These are phyloP conservation scores for Phaethon lepturus DNA, from an alignment of 2,113 vertebrate genomes.

Conservation along the genomic window DNA sequence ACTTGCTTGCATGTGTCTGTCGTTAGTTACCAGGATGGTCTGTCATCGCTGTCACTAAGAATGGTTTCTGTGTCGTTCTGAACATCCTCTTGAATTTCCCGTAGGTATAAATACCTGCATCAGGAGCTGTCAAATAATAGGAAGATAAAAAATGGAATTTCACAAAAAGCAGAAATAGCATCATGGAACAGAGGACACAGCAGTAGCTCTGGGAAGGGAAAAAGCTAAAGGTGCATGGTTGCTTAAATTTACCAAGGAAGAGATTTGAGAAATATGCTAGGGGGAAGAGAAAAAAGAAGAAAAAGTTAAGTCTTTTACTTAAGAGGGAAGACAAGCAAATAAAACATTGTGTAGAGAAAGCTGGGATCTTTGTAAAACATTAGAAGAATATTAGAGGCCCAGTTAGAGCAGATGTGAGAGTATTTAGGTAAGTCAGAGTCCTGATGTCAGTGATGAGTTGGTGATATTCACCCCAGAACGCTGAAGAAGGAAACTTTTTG, in stretches of 20 bases:
- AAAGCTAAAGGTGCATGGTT: neutral
- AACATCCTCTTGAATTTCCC: neutral
- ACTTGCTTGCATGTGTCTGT: neutral
- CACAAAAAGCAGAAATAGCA: neutral
- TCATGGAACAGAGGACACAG: neutral
- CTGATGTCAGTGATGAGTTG: neutral
- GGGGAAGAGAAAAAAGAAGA: neutral
- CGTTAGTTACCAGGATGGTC: neutral
- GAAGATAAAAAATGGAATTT: neutral
- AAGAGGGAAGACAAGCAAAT: neutral
- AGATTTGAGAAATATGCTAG: neutral
- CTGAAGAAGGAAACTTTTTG: neutral
- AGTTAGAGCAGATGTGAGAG: neutral
- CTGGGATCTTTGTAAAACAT: neutral
- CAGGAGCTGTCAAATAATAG: neutral
- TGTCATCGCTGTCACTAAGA: neutral
- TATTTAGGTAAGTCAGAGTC: neutral
- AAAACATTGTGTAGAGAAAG: neutral
- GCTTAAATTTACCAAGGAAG: neutral
- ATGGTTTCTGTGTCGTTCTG: neutral
- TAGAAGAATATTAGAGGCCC: neutral
- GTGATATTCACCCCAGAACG: neutral
- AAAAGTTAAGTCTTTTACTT: neutral
- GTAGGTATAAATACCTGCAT: neutral
- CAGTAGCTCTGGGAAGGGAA: neutral